Conservation (phyloP, 2,113 vertebrate genomes). For the Siniperca knerii region DNA sequence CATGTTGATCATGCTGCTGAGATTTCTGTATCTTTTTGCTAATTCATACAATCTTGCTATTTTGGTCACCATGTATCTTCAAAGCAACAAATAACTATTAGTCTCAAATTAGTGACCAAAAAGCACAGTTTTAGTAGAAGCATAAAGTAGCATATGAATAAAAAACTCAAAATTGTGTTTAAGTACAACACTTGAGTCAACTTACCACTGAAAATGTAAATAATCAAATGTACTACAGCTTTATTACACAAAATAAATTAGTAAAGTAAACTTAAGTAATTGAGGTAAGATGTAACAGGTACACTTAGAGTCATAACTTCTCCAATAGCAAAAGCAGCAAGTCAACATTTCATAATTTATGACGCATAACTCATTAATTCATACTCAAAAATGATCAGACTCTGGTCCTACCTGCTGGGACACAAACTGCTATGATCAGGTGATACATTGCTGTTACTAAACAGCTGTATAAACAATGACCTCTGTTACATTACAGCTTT, state of each 20-base stretch:
- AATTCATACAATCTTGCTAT: neutral
- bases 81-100: neutral
- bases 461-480: neutral
- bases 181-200: too few relatives aligned
- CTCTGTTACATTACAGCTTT: neutral
- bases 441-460: slow-evolving; percentile 20
- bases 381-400: neutral
- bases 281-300: neutral
- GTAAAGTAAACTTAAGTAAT: neutral
- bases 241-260: neutral
- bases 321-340: neutral
- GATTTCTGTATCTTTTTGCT: too few relatives aligned
- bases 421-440: neutral
- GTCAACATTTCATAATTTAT: slow-evolving; percentile 6
- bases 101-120: neutral
- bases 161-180: too few relatives aligned
- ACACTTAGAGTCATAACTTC: neutral
- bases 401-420: neutral
- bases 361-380: neutral
- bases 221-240: too few relatives aligned
- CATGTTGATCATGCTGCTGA: too few relatives aligned
- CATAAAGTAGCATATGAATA: neutral
- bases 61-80: neutral
- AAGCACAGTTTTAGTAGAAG: neutral
- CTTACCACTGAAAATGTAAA: too few relatives aligned